Evolutionary conservation across 2,113 vertebrate species (phyloP), one percentile per base, ranked within the genome.

Genomic region (Tenrec ecaudatus): DNA sequence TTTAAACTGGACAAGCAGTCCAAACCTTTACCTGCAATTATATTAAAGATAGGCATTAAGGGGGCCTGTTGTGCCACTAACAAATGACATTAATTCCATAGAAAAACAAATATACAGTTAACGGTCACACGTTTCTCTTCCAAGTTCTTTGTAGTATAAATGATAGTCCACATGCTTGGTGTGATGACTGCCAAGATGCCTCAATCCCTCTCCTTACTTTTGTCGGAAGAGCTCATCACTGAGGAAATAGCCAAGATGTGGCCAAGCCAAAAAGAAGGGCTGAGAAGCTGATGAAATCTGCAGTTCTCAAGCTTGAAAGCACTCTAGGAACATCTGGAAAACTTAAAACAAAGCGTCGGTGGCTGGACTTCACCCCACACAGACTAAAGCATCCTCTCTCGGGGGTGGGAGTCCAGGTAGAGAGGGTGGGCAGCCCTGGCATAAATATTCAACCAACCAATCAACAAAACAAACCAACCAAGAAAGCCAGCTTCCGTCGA

Each of bases 51-150:
- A 71, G n/a, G 53, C 43, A 60, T 0, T 75, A 80, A 73, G 84
- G 16, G 23, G 10, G 15, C 25, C 82, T 40, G 17, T 36, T 36
- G 16, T 73, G 60, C 31, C 60, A 60, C 47, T 9, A 68, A 29
- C 20, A 62, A 81, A 81, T 7, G 33, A 40, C 25, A 79, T 92
- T 60, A 16, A n/a, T 16, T 57, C 27, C 82, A 40, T 11, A 40
- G 75, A 27, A 43, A 88, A 83, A 77, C 75, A 62, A 90, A 92
- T 84, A 75, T 16, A 53, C 12, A 10, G 47, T 53, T 53, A 27
- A 68, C 25, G 38, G 17, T n/a, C 1, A 6, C 25, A 8, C 5
- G 66, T 20, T 57, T 11, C 20, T 79, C 84, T 90, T 68, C 23
- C 80, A 76, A 89, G 31, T 58, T 86, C 40, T 85, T 86, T 11